Evolutionary conservation across 2,113 vertebrate species (phyloP), one percentile per base, ranked within the genome.

Genomic region (Rutilus rutilus): DNA sequence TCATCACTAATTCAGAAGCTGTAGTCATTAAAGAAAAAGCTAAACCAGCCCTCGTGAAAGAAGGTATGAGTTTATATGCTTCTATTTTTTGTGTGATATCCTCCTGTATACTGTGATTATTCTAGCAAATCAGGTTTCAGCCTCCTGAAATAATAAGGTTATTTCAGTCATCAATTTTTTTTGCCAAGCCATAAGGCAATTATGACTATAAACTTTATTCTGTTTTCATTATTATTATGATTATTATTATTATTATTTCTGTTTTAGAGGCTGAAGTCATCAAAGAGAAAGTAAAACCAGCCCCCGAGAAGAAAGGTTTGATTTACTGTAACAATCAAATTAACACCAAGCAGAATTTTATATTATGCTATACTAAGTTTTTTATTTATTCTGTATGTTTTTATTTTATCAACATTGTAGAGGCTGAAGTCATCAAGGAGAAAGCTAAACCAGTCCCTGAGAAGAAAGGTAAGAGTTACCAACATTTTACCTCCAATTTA

Each of bases 371-470:
- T 10, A 54, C 36, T 60, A 8, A 19, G 19, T 52, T 74, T 11
- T 74, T 74, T 8, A 47, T 74, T 74, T 47, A 6, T 12, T 25
- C 5, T 74, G 3, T 25, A 47, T 25, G 5, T n/a, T 62, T 62
- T 25, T 57, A 6, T 19, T 60, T 74, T 25, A 74, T 74, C 1
- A 45, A 25, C 9, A 11, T 74, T 2, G 5, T 8, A 74, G 39
- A 87, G 90, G 92, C 90, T 85, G 87, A 85, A 21, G 87, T 90
- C 15, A 25, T 91, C 8, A 92, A 92, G 75, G 91, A 92, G 64
- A 91, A 82, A 74, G 89, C 84, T 59, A 92, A 93, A 82, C 50
- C 86, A 69, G 85, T 84, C 25, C 89, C 90, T 12, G 21, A 91
- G 45, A 93, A 90, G 27, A 82, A 87, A 82, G 80, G 80, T 82